A percentile compares a stretch with the other conserved stretches of the same genome.
Evolutionary conservation across 2,797 vertebrate species (phyloP).

Genomic region (Eospalax fontanierii): DNA sequence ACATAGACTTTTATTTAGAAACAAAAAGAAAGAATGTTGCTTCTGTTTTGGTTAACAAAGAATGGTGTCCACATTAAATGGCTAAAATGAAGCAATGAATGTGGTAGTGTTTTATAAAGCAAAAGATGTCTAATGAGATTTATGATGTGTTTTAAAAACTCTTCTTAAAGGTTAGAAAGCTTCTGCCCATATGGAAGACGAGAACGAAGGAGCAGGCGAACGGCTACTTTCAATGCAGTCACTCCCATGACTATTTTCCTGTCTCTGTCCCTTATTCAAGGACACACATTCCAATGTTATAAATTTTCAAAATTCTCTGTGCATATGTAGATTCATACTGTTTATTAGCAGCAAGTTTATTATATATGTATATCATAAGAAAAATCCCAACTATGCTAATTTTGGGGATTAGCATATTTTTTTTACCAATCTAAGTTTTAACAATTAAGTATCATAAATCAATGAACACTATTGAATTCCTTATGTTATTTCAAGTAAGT

Average conservation of each 20-base stretch:
- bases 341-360: slow-evolving; percentile 84
- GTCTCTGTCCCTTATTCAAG: slow-evolving; percentile 32
- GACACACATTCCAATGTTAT: slow-evolving; percentile 67
- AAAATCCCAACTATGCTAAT: slow-evolving; percentile 78
- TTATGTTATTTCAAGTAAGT: slow-evolving; percentile 8
- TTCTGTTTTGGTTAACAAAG: slow-evolving; percentile 14
- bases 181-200: not conserved
- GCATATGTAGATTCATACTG: slow-evolving; percentile 62
- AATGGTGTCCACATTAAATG: not conserved
- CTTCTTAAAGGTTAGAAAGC: not conserved
- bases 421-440: slow-evolving; percentile 59
- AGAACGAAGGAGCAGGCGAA: not conserved
- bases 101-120: not conserved
- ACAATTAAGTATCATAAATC: slow-evolving; percentile 3
- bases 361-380: slow-evolving; percentile 67
- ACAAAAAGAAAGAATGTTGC: not conserved
- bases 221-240: slow-evolving; percentile 47
- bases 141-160: not conserved
- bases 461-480: not conserved
- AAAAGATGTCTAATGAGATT: not conserved
- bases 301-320: slow-evolving; percentile 80
- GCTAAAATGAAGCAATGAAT: slow-evolving; percentile 26
- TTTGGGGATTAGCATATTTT: slow-evolving; percentile 71
- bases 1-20: slow-evolving; percentile 29
- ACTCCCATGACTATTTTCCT: not conserved